Conservation (phyloP, 2,888 invertebrate species). For the Phorcus lineatus region DNA sequence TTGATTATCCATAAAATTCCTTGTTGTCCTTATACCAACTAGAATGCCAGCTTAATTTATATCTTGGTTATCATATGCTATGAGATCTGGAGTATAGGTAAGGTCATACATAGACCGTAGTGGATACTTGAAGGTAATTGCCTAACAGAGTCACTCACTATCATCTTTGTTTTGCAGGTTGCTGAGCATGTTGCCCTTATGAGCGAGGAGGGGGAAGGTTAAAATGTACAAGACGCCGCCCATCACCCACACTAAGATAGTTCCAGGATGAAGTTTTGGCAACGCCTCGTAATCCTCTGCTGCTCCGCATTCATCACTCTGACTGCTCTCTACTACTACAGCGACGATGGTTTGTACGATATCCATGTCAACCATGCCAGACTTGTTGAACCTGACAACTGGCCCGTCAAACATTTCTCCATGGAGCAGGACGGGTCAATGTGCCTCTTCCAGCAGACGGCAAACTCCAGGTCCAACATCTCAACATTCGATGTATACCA, state of each 20-base stretch:
- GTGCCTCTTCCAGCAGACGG: constrained; percentile 28
- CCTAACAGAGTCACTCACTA: no score
- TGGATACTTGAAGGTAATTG: no score
- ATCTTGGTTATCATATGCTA: no score
- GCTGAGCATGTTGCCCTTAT: background rate
- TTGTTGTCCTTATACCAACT: no score
- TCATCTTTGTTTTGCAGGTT: background rate
- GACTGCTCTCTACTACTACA: constrained; percentile 43
- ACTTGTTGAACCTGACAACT: constrained; percentile 29
- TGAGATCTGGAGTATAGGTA: no score
- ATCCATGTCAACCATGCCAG: constrained; percentile 24
- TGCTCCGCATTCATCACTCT: constrained; percentile 50
- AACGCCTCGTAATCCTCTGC: constrained; percentile 55
- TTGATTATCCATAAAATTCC: no score
- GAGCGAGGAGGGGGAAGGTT: background rate
- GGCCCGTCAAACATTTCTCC: constrained; percentile 28
- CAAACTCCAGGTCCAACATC: constrained; percentile 44
- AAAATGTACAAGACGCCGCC: constrained; percentile 4
- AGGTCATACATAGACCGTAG: no score
- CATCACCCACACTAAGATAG: constrained; percentile 28
- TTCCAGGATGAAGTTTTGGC: constrained; percentile 66
- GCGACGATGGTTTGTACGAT: constrained; percentile 18
- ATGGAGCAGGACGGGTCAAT: constrained; percentile 25
- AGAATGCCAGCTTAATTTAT: no score
- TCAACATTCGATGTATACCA: constrained; percentile 56